Conservation (phyloP, 2,888 invertebrate species). For the Pseudococcus jackbeardsleyi region DNA sequence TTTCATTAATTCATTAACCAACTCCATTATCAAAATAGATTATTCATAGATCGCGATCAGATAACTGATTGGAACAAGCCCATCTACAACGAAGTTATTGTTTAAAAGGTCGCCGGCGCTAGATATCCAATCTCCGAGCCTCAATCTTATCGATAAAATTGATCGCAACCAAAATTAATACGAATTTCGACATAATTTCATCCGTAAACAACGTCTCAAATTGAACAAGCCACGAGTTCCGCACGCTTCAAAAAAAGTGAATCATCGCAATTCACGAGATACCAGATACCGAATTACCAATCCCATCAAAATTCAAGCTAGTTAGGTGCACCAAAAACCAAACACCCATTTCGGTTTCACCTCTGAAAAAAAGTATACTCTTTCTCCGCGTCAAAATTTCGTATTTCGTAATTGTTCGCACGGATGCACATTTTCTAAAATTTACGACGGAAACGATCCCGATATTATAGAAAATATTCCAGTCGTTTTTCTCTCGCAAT, state of each 20-base stretch:
- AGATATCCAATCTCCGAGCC: not conserved
- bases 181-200: not conserved
- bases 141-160: not conserved
- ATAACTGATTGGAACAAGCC: not conserved
- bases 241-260: not conserved
- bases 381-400: not conserved
- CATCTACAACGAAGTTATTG: not conserved
- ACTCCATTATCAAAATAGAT: not conserved
- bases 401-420: conserved; percentile 4
- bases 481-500: not conserved
- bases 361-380: not conserved
- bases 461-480: conserved; percentile 10
- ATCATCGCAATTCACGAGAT: no score
- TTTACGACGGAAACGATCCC: not conserved
- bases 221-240: not conserved
- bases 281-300: no score
- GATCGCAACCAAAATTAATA: not conserved
- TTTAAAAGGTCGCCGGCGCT: not conserved
- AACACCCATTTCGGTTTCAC: not conserved
- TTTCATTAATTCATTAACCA: not conserved
- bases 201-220: not conserved
- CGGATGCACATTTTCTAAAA: conserved; percentile 10
- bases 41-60: not conserved
- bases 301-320: no score
- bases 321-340: no score